A percentile compares a stretch with the other conserved stretches of the same genome.
Conservation (phyloP, 2,888 invertebrate genomes). For the Melipona beecheii region DNA sequence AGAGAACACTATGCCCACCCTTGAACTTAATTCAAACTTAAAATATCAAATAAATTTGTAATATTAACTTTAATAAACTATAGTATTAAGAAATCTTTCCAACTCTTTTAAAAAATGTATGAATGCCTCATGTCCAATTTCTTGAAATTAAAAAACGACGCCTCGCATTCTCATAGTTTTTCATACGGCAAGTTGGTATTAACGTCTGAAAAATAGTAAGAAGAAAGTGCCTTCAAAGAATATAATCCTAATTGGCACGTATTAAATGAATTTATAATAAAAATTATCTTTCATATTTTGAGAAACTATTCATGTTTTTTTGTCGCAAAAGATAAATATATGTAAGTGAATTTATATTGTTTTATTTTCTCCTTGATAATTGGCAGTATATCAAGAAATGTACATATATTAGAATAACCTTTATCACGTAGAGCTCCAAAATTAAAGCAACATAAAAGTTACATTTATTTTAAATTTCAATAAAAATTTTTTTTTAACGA, state of each 20-base stretch:
- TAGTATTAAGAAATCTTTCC: constrained; percentile 53
- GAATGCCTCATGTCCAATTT: constrained; percentile 80
- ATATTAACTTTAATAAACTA: constrained; percentile 53
- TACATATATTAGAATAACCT: constrained; percentile 21
- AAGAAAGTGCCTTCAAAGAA: constrained; percentile 81
- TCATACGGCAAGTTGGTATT: constrained; percentile 96
- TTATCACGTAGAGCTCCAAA: constrained; percentile 58
- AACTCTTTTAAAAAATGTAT: constrained; percentile 66
- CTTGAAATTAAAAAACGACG: constrained; percentile 85
- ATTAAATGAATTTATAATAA: constrained; percentile 34
- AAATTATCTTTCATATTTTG: constrained; percentile 1
- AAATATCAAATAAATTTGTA: constrained; percentile 57
- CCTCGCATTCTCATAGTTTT: constrained; percentile 91
- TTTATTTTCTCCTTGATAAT: constrained; percentile 16
- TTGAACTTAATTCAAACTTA: constrained; percentile 55
- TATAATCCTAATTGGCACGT: constrained; percentile 58
- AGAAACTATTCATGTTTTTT: neutral
- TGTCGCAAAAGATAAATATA: constrained; percentile 43
- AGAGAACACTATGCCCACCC: constrained; percentile 62
- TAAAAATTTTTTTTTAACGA: constrained; percentile 14
- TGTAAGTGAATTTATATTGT: constrained; percentile 36
- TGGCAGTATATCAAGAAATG: constrained; percentile 45
- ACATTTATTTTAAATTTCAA: constrained; percentile 19
- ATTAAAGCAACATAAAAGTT: constrained; percentile 42
- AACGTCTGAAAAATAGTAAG: constrained; percentile 90